Base-by-base conservation (phyloP, 2,113 vertebrate species). In the Cololabis saira region DNA sequence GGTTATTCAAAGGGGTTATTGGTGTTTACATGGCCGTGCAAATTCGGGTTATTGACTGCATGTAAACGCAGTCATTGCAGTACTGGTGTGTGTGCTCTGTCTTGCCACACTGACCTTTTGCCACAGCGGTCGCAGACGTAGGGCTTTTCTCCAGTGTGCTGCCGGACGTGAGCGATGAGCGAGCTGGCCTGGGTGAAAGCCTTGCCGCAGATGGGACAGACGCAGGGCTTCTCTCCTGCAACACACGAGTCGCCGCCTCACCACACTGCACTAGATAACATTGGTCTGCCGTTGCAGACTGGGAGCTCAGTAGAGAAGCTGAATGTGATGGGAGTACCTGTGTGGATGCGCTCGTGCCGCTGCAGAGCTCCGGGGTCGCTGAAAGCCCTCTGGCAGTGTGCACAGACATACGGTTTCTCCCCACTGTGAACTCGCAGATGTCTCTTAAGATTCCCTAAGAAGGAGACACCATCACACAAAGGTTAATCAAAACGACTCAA, bases 101-200 rank as follows among this genome's bases (percentile, higher is more conserved):
- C 15, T 15, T 30, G 50, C 12, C 13, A 0, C n/a, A 17, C 82
- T 87, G 73, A 99, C 98, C 98, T 96, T 92, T 99, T 99, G 24
- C 98, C 98, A 0, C 98, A 99, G 78, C 97, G 97, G 40, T 99
- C 98, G 0, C 98, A 99, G 70, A 99, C 97, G 0, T 98, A 99
- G 4, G 98, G 98, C 72, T 98, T 99, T 92, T 99, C 98, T 62
- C 98, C 98, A 0, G 97, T 98, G 94, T 99, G 98, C 81, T 99
- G 97, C 19, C 97, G 96, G 61, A 98, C 95, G 1, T 98, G 98
- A 65, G 98, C 98, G 0, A 98, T 98, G 64, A 99, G 95, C 2
- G 97, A 99, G 88, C 97, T 99, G 43, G 98, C 98, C 81, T 99
- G 97, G 3, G 98, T 98, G 90, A 99, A 99, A 76, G 96, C 95